These are phyloP conservation scores for Ciona savignyi DNA, from an alignment of 23 tunicate genomes.

Conservation along the genomic window DNA sequence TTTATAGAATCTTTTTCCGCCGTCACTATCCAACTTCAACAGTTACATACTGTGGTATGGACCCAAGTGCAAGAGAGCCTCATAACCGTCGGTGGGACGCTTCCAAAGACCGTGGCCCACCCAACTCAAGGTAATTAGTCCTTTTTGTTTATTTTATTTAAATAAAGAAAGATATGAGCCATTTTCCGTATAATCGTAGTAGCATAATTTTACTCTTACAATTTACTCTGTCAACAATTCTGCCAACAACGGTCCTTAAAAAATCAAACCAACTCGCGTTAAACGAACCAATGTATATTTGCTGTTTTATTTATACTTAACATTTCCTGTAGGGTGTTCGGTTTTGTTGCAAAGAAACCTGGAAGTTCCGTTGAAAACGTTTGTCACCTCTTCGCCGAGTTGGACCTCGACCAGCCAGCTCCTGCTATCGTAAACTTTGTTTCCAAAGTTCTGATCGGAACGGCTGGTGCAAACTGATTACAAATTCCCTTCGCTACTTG, in stretches of 20 bases:
- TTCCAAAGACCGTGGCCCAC: slow-evolving; percentile 42
- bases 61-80: slow-evolving; percentile 61
- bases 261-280: too few species aligned
- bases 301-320: too few species aligned
- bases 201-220: too few species aligned
- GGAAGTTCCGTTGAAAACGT: slow-evolving; percentile 66
- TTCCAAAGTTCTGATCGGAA: slow-evolving; percentile 61
- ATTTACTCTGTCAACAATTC: too few species aligned
- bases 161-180: too few species aligned
- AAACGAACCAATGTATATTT: too few species aligned
- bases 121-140: slow-evolving; percentile 58
- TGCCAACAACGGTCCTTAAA: too few species aligned
- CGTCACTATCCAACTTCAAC: slow-evolving; percentile 69
- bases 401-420: slow-evolving; percentile 88
- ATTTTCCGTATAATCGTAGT: too few species aligned
- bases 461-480: not conserved
- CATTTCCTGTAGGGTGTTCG: slow-evolving; percentile 74
- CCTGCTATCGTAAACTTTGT: slow-evolving; percentile 91
- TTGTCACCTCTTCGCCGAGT: slow-evolving; percentile 88
- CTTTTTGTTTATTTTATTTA: too few species aligned
- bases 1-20: slow-evolving; percentile 78
- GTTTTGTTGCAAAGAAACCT: slow-evolving; percentile 81
- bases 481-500: too few species aligned
- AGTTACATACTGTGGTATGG: slow-evolving; percentile 83
- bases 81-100: slow-evolving; percentile 89